A percentile compares a stretch with the other conserved stretches of the same genome.
Conservation (phyloP, 1,140 invertebrate species). For the Drosophila truncata region DNA sequence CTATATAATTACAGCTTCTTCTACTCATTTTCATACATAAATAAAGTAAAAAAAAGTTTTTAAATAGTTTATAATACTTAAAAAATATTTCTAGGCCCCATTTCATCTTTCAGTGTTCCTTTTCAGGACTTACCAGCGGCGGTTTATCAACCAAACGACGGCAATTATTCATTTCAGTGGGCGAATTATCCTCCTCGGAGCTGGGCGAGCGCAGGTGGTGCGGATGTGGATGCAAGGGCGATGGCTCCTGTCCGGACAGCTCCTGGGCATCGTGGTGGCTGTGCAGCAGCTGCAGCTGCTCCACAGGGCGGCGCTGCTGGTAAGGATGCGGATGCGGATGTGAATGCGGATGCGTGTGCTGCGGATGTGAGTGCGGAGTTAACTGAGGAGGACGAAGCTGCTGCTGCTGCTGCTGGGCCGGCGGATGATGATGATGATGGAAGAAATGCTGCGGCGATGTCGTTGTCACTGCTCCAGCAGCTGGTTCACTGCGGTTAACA, state of each 20-base stretch:
- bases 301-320: slow-evolving; percentile 63
- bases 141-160: slow-evolving; percentile 92
- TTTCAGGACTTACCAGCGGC: slow-evolving; percentile 88
- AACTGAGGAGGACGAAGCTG: slow-evolving; percentile 28
- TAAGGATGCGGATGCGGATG: slow-evolving; percentile 50
- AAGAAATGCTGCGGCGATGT: slow-evolving; percentile 56
- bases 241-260: slow-evolving; percentile 77
- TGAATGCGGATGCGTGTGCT: slow-evolving; percentile 25
- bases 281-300: slow-evolving; percentile 71
- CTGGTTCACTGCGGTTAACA: slow-evolving; percentile 45
- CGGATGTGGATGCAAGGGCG: slow-evolving; percentile 66
- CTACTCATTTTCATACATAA: rapidly evolving
- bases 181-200: slow-evolving; percentile 94
- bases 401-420: slow-evolving; percentile 27
- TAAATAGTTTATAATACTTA: rapidly evolving
- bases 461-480: slow-evolving; percentile 43
- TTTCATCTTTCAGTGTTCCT: slow-evolving; percentile 20
- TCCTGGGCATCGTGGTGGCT: slow-evolving; percentile 64
- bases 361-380: slow-evolving; percentile 19
- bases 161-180: slow-evolving; percentile 95
- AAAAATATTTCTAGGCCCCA: rapidly evolving
- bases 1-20: no score
- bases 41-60: neutral
- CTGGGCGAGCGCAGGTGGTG: slow-evolving; percentile 89
- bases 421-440: slow-evolving; percentile 63